Base-by-base conservation (phyloP, 2,888 invertebrate genomes). In the Archaeoteleia sp. region DNA sequence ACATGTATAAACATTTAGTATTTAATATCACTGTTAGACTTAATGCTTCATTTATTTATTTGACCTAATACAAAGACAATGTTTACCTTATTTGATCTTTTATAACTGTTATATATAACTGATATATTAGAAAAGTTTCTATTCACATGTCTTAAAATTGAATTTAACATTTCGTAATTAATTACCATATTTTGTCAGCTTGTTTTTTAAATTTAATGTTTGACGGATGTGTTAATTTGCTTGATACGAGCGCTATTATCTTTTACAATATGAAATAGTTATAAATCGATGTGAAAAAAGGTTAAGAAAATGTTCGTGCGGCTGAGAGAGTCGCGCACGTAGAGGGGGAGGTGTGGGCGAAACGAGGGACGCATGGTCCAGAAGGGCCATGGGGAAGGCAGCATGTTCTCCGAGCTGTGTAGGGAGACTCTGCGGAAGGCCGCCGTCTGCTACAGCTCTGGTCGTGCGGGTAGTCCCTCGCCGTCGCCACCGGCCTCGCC, bases 321-420 rank as follows among this genome's bases (percentile, higher is more conserved):
- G 45, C 46, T 48, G 46, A 25, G 30, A 35, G 42, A 49, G 45
- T 9, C 10, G 45, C 12, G 34, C 46, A 45, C 54, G 62, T 46
- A 54, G 63, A 32, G 34, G 57, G 55, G 57, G 57, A 30, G 54
- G 45, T 61, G 67, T 43, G 61, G 67, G 55, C 45, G 69, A 37
- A 17, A 37, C 62, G 63, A 68, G 72, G 71, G 63, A 39, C 66
- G 54, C 67, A 54, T 46, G 71, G 74, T 78, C 75, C 75, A 74
- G 68, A 63, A 70, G 75, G 80, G 82, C 84, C 86, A 86, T 86
- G 86, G 86, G 78, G 80, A 61, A 76, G 79, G 79, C 81, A 84
- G 80, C 73, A 88, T 87, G 87, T 88, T 87, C 86, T 87, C 87
- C 79, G 87, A 87, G 85, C 84, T 87, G 82, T 87, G 87, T 82